Evolutionary conservation across 2,113 vertebrate genomes (phyloP).

Genomic region (Mustela nigripes): DNA sequence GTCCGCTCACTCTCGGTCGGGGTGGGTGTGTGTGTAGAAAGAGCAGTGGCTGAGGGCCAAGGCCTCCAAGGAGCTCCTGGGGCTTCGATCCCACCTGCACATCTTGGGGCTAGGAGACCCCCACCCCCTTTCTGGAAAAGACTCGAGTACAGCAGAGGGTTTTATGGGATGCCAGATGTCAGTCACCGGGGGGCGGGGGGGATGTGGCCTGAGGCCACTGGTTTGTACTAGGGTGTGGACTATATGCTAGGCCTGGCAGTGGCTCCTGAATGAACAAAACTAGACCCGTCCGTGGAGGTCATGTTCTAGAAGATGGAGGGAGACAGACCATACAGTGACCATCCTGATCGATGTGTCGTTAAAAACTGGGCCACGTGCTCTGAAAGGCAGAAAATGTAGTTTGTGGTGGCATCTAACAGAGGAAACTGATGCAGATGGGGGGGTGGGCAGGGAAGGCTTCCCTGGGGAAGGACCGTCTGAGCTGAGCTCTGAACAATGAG

Average conservation of each 20-base stretch:
- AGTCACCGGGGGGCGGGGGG: fast-evolving
- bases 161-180: not conserved
- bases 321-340: not conserved
- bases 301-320: not conserved
- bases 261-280: not conserved
- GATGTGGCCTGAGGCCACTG: not conserved
- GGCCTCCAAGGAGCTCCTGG: not conserved
- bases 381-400: not conserved
- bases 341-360: not conserved
- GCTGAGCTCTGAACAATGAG: not conserved
- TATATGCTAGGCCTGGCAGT: fast-evolving
- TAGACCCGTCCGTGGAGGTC: not conserved
- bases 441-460: not conserved
- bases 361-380: not conserved
- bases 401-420: not conserved
- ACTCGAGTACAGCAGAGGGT: not conserved
- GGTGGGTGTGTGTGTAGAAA: not conserved
- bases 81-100: fast-evolving
- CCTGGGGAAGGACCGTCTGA: not conserved
- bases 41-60: not conserved
- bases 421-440: not conserved
- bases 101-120: not conserved
- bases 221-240: too few relatives aligned
- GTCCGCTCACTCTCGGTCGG: fast-evolving
- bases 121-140: not conserved